phyloP scores from a whole-genome alignment of 2,888 invertebrate species.

The Macaria notata region DNA sequence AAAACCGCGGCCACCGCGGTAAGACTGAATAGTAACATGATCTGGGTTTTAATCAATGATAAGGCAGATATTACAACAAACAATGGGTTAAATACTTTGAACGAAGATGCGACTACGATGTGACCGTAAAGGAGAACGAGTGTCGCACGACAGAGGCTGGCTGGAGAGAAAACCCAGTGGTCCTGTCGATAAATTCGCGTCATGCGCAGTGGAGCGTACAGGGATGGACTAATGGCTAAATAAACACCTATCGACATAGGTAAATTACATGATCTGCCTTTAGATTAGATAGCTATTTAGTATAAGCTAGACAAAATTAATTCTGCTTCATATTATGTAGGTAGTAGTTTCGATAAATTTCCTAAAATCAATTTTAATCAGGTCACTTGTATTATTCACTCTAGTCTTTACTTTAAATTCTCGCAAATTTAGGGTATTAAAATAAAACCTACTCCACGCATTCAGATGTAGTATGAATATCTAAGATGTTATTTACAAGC shows the following conservation, averaged over 20 bases:
- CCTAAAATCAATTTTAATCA: no score
- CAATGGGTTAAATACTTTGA: constrained; percentile 30
- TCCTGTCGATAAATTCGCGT: constrained; percentile 77
- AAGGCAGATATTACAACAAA: constrained; percentile 28
- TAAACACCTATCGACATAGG: not conserved
- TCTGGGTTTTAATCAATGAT: constrained; percentile 29
- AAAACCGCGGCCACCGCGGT: constrained; percentile 75
- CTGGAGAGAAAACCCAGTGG: constrained; percentile 60
- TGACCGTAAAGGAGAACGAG: constrained; percentile 64
- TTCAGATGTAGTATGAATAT: no score
- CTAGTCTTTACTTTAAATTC: no score
- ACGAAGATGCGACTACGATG: constrained; percentile 54
- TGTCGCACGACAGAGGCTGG: constrained; percentile 59
- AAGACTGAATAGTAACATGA: constrained; percentile 66
- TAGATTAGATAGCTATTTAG: no score
- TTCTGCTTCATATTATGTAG: no score
- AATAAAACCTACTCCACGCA: no score
- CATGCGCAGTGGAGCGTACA: constrained; percentile 73
- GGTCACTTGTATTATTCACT: no score
- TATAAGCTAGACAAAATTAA: no score
- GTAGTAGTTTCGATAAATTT: no score
- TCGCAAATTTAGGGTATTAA: no score
- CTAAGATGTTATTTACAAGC: no score
- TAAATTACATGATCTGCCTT: no score
- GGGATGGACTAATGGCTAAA: constrained; percentile 51